Evolutionary conservation across 2,888 invertebrate genomes (phyloP).

Genomic region (Salticus scenicus): DNA sequence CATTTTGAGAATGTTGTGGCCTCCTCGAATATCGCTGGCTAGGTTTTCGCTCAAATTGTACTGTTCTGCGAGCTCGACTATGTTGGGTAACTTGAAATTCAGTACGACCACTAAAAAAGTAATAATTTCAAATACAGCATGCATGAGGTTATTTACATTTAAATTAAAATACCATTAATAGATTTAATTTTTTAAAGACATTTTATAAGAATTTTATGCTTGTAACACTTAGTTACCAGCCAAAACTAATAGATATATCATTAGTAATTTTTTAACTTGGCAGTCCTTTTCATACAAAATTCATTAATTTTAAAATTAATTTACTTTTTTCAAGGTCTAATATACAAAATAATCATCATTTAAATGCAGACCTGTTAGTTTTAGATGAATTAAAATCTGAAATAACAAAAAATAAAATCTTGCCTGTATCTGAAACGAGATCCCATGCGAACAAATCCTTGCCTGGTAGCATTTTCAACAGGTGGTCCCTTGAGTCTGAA

Average conservation of each 20-base stretch:
- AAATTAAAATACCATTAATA: not conserved
- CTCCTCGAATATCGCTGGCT: constrained; percentile 96
- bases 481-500: constrained; percentile 85
- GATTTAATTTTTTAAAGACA: not conserved
- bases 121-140: too few species aligned
- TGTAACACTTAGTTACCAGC: not conserved
- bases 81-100: constrained; percentile 97
- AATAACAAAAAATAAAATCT: too few species aligned
- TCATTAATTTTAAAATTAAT: too few species aligned
- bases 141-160: not conserved
- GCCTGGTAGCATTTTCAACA: constrained; percentile 90
- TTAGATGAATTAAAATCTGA: too few species aligned
- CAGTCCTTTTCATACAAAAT: too few species aligned
- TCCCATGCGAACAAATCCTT: constrained; percentile 98
- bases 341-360: too few species aligned
- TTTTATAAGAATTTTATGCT: too few species aligned
- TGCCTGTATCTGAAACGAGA: constrained; percentile 92
- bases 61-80: constrained; percentile 92
- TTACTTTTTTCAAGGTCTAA: too few species aligned
- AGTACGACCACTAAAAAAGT: constrained; percentile 84
- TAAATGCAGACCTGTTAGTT: too few species aligned
- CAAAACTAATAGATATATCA: not conserved
- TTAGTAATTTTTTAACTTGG: not conserved
- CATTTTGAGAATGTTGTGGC: constrained; percentile 84
- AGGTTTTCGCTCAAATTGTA: constrained; percentile 96